Evolutionary conservation across 2,888 invertebrate species (phyloP).

Genomic region (Drosophila maculinotata): DNA sequence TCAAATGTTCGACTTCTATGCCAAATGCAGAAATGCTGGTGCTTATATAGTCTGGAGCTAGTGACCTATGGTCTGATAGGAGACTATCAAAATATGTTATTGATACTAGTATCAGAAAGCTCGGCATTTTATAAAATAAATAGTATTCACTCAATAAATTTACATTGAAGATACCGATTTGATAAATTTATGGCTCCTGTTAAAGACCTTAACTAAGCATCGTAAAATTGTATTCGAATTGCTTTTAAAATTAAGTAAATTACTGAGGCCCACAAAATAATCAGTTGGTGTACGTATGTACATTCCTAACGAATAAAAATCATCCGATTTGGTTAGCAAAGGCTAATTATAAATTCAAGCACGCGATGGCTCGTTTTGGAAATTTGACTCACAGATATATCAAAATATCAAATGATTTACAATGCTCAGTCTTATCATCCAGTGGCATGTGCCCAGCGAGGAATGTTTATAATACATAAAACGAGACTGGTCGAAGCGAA

Average conservation of each 20-base stretch:
- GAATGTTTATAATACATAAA: neutral
- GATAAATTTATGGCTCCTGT: neutral
- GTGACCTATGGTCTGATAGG: slow-evolving; percentile 4
- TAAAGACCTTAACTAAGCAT: too few species aligned
- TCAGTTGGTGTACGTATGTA: too few species aligned
- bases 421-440: neutral
- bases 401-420: too few species aligned
- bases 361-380: too few species aligned
- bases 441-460: neutral
- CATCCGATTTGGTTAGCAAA: neutral
- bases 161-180: neutral
- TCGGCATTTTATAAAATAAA: neutral
- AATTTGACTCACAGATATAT: too few species aligned
- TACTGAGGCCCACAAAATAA: too few species aligned
- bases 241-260: too few species aligned
- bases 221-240: too few species aligned
- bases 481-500: too few species aligned
- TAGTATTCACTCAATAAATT: neutral
- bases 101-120: neutral
- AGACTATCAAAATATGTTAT: slow-evolving; percentile 2
- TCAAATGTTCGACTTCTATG: slow-evolving; percentile 3
- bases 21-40: neutral
- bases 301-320: too few species aligned
- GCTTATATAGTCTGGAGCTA: slow-evolving; percentile 17
- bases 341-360: too few species aligned